Conservation (phyloP, 2,888 invertebrate species). For the Cephus spinipes region DNA sequence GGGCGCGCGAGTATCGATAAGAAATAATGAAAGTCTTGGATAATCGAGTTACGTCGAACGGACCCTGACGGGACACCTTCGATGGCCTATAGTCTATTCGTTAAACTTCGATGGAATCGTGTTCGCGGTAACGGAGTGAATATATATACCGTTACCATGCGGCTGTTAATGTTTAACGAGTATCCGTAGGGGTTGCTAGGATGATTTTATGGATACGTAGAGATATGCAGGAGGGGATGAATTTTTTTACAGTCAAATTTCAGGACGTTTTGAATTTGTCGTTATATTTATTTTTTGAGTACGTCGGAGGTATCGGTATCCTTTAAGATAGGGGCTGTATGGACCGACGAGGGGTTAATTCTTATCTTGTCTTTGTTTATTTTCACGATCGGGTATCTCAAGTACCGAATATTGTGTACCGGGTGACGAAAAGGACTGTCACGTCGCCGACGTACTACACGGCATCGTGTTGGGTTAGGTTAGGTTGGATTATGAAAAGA, state of each 20-base stretch:
- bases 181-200: too few relatives aligned
- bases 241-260: too few relatives aligned
- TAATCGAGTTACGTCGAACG: neutral
- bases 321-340: neutral
- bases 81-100: neutral
- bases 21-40: neutral
- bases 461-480: constrained; percentile 3
- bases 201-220: too few relatives aligned
- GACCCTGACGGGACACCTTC: neutral
- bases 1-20: neutral
- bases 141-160: too few relatives aligned
- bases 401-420: neutral
- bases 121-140: too few relatives aligned
- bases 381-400: neutral
- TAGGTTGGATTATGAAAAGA: constrained; percentile 25
- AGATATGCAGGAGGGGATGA: too few relatives aligned
- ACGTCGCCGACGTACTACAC: neutral
- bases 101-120: too few relatives aligned
- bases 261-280: too few relatives aligned
- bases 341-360: neutral
- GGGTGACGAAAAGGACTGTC: neutral
- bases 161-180: too few relatives aligned
- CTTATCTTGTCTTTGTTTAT: neutral
- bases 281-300: neutral
- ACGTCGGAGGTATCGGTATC: too few relatives aligned